phyloP scores from a whole-genome alignment of 1,140 invertebrate genomes.

The Gryon sp. region DNA sequence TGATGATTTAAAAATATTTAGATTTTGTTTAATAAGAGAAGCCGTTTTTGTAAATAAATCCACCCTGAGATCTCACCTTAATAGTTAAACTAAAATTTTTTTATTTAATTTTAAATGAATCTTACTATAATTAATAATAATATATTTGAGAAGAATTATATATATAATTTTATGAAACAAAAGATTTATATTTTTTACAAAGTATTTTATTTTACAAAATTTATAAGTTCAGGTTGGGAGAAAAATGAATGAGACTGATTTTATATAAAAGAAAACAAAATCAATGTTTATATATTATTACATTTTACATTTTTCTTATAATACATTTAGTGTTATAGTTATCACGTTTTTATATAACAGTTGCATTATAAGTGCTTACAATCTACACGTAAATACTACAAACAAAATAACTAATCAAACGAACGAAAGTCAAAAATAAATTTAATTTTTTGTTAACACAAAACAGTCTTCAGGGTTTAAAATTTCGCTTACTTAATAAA shows the following conservation, averaged over 20 bases:
- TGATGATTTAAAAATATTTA: too few relatives aligned
- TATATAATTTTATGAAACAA: too few relatives aligned
- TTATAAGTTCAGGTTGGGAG: neutral
- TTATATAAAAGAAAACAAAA: constrained; percentile 53
- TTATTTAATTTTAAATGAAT: too few relatives aligned
- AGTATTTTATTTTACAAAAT: too few relatives aligned
- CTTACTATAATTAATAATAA: too few relatives aligned
- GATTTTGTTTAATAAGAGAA: too few relatives aligned
- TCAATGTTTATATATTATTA: constrained; percentile 56
- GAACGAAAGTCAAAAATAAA: neutral
- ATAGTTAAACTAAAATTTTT: too few relatives aligned
- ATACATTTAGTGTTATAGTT: constrained; percentile 45
- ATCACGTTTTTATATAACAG: constrained; percentile 40
- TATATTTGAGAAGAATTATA: too few relatives aligned
- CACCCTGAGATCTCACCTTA: too few relatives aligned
- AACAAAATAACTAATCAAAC: constrained; percentile 25
- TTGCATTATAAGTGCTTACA: constrained; percentile 48
- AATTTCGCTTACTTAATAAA: constrained; percentile 19
- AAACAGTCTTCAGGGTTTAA: constrained; percentile 61
- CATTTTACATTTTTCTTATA: constrained; percentile 49
- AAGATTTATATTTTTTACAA: too few relatives aligned
- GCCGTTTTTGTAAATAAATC: too few relatives aligned
- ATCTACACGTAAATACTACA: constrained; percentile 28
- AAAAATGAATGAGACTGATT: neutral
- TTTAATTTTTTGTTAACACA: constrained; percentile 34